Conservation (phyloP, 2,797 vertebrate species). For the Trachops cirrhosus region DNA sequence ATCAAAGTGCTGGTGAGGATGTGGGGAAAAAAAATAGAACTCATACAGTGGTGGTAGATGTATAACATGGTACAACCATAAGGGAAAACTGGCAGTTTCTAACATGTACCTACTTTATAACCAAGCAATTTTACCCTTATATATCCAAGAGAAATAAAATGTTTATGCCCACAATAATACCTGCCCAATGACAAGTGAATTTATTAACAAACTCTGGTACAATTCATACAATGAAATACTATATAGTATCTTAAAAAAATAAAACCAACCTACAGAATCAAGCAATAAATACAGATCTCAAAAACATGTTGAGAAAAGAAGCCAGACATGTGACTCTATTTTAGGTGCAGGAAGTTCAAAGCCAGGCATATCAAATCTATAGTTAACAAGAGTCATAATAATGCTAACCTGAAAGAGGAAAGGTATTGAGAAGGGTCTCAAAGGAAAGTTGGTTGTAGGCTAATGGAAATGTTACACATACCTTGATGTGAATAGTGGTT, state of each 20-base stretch:
- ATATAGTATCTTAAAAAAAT: not conserved
- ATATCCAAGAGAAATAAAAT: not conserved
- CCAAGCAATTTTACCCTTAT: not conserved
- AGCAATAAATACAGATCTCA: not conserved
- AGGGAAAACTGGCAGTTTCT: not conserved
- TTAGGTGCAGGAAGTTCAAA: not conserved
- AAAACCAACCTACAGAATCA: not conserved
- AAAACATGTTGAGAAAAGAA: slow-evolving; percentile 1
- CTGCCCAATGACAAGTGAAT: not conserved
- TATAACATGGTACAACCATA: not conserved
- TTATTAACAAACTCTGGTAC: not conserved
- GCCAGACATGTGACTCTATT: not conserved
- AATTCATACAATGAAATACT: not conserved
- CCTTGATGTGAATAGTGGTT: not conserved
- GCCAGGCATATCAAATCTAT: not conserved
- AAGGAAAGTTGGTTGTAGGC: not conserved
- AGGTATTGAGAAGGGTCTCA: not conserved
- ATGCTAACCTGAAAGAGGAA: not conserved
- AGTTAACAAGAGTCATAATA: not conserved
- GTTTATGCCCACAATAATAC: not conserved
- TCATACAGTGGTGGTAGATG: not conserved
- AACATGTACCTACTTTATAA: not conserved
- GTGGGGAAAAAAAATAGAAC: not conserved
- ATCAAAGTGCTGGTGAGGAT: not conserved
- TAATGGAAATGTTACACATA: not conserved